Evolutionary conservation across 2,888 invertebrate genomes (phyloP), one percentile per base, ranked within the genome.

Genomic region (Nomada ferruginata): DNA sequence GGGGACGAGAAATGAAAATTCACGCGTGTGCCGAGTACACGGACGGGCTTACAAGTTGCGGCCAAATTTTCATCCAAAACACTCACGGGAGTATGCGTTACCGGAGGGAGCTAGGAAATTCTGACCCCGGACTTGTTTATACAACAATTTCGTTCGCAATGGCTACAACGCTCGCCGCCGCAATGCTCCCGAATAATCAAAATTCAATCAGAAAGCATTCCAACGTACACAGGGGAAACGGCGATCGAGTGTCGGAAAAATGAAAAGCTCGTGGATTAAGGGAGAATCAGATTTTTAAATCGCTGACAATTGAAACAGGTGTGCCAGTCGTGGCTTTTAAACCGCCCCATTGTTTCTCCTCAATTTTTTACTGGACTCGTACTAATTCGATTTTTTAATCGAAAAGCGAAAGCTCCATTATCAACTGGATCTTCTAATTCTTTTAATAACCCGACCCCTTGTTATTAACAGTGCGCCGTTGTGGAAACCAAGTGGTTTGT

Each of bases 201-300:
- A 87, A 81, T 85, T 87, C 87, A 79, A 86, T 87, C 78, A 72
- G 76, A 68, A 82, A 65, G 61, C 82, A 79, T 82, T 60, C 77
- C 78, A 65, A 77, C 75, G 64, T 47, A 63, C 26, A 65, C 64
- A 26, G 2, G n/a, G 20, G 29, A 61, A 61, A n/a, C 18, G 26
- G 42, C 72, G n/a, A 72, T 55, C 44, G 26, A 44, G 75, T 52
- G 42, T 53, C 13, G 60, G 36, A 23, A 53, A 44, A 61, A 59
- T 15, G 59, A 57, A 63, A 75, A 69, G n/a, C 50, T 60, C n/a
- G 44, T 23, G 29, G 47, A 79, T 79, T 69, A 78, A 70, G 23
- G 20, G 13, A 3, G 57, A n/a, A 57, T 36, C 23, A 26, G 50
- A 60, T 60, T 75, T 75, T 61, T 36, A 13, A 68, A 61, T 44